phyloP scores from a whole-genome alignment of 2,888 invertebrate species.

The Tholera decimalis region DNA sequence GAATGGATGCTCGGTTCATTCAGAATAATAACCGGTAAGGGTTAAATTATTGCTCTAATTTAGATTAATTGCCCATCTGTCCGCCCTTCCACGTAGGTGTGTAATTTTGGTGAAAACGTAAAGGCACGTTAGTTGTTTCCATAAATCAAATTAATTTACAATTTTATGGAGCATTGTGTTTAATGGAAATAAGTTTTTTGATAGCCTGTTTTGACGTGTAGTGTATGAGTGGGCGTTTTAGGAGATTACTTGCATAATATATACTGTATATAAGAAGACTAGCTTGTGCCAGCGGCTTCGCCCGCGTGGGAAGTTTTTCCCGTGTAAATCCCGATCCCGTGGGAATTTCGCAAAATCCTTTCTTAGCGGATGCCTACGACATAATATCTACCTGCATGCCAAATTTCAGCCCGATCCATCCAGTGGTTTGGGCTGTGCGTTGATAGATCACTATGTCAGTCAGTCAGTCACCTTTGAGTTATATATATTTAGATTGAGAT shows the following conservation, averaged over 20 bases:
- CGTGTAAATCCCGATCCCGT: too few species aligned
- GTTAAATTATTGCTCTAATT: slow-evolving; percentile 84
- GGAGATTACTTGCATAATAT: background rate
- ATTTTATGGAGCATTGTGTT: slow-evolving; percentile 51
- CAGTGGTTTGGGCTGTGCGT: too few species aligned
- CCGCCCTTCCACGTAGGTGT: slow-evolving; percentile 72
- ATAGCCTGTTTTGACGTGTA: slow-evolving; percentile 2
- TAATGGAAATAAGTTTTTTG: slow-evolving; percentile 40
- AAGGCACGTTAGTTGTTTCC: slow-evolving; percentile 64
- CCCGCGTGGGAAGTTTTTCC: too few species aligned
- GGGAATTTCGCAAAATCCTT: too few species aligned
- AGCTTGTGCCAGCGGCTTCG: too few species aligned
- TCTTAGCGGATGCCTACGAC: too few species aligned
- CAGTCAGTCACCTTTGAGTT: too few species aligned
- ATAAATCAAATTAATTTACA: slow-evolving; percentile 72
- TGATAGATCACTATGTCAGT: too few species aligned
- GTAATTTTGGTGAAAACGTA: slow-evolving; percentile 70
- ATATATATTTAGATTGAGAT: slow-evolving; percentile 5
- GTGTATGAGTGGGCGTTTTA: slow-evolving; percentile 39
- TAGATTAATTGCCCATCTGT: slow-evolving; percentile 82
- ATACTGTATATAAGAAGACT: too few species aligned
- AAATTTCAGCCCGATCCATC: too few species aligned
- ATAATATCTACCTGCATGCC: too few species aligned
- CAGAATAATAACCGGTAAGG: slow-evolving; percentile 79
- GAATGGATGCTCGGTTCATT: slow-evolving; percentile 64